Evolutionary conservation across 92 coral and sea anemone species (phyloP), one percentile per base, ranked within the genome.

Genomic region (Paramuricea clavata): DNA sequence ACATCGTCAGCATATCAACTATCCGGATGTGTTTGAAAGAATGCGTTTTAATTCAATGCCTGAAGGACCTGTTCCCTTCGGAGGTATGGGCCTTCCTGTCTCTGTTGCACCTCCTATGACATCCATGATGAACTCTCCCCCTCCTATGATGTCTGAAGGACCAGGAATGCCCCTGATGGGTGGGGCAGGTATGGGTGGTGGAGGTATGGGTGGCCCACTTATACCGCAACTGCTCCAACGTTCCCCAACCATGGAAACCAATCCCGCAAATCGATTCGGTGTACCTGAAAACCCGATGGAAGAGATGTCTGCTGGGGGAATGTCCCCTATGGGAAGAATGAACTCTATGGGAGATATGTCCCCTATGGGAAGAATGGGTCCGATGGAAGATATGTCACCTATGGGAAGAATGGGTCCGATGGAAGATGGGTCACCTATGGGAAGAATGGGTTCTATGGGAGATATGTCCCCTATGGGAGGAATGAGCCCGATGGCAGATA

Each of bases 281-380:
- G 64, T 88, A 13, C 64, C 81, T 25, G 90, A 74, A 82, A 88
- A 83, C 12, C 69, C 84, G 33, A 22, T 75, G 72, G 95, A 90
- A 8, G 91, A 87, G 52, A 82, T 82, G 68, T 80, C 95, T 8
- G 17, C 39, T 16, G 59, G 69, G 78, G 61, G 78, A 34, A 82
- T 82, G 56, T 75, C 95, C 17, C 77, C 76, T 74, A 59, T 78
- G 81, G 15, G 12, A 81, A 23, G 87, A 78, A 31, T 82, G 69
- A 87, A 59, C 13, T 49, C 39, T 19, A 70, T 79, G 69, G 62
- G 71, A 34, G 74, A 76, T n/a, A 85, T 85, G 72, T 27, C 94
- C 73, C 94, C 97, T 42, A 93, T 93, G 81, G 97, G 97, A 32
- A 25, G 93, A 30, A 90, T 94, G 85, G 90, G 80, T 57, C 89